Evolutionary conservation across 2,113 vertebrate genomes (phyloP), one percentile per base, ranked within the genome.

Genomic region (Phalacrocorax carbo): DNA sequence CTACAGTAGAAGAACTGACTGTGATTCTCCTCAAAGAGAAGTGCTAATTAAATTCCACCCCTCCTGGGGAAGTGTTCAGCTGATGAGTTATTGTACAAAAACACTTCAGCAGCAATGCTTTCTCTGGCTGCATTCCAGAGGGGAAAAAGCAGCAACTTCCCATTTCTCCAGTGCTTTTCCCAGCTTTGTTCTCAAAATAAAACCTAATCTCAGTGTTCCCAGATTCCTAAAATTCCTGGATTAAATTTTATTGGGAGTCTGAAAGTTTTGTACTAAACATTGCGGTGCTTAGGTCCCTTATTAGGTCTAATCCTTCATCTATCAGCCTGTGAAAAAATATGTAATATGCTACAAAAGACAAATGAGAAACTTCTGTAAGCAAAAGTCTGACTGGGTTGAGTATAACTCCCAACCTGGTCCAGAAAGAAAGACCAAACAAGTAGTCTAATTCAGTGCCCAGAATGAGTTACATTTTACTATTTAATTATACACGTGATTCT

Each of bases 141-240:
- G 19, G 86, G 64, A 58, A 83, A 94, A 92, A 93, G 20, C 40
- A 86, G 14, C 6, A 81, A 42, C 23, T 84, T 91, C 36, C 78
- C 44, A 15, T 16, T 77, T 92, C 79, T 75, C 32, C 15, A 46
- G 68, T 30, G 30, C 8, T 65, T 40, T 87, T 96, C 69, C 86
- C 77, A 91, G 15, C 12, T 93, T 93, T 89, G 64, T 93, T 87
- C 73, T 91, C 84, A 91, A 94, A 91, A 96, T 77, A 94, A 90
- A 94, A 51, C 11, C 36, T 40, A 82, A 92, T 48, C 20, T 71
- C 6, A 62, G 10, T 48, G 46, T 69, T 73, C 27, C 21, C 32
- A 82, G 25, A 70, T n/a, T 26, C 19, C 42, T 90, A 42, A 61
- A 23, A 85, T 55, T 75, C 77, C 76, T 66, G 71, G 36, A 73